Evolutionary conservation across 2,888 invertebrate genomes (phyloP).

Genomic region (Eurytoma californica): DNA sequence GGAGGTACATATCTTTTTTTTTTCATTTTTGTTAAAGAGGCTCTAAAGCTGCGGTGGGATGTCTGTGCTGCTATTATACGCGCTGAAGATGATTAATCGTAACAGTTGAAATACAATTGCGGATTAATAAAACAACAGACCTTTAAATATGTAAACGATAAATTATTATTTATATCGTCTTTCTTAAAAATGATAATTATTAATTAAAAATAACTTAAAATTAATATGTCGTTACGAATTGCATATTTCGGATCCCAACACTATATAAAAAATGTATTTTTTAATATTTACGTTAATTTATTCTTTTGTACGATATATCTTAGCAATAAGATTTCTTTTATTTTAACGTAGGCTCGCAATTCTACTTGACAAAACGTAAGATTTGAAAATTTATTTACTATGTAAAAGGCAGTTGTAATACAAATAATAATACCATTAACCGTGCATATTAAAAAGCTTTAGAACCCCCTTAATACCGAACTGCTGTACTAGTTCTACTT

Average conservation of each 20-base stretch:
- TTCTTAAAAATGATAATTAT: too few relatives aligned
- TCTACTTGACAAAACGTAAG: too few relatives aligned
- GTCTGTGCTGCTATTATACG: constrained; percentile 1
- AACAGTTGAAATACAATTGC: background rate
- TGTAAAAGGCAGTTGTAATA: constrained; percentile 38
- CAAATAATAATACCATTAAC: background rate
- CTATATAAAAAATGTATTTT: background rate
- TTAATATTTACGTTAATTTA: constrained; percentile 4
- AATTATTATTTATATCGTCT: too few relatives aligned
- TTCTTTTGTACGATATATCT: constrained; percentile 15
- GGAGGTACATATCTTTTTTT: constrained; percentile 15
- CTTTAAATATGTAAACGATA: background rate
- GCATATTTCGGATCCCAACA: background rate
- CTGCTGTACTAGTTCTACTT: constrained; percentile 6
- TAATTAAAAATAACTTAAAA: background rate
- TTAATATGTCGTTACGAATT: background rate
- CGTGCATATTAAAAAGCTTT: constrained; percentile 22
- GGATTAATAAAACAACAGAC: background rate
- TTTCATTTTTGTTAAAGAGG: constrained; percentile 37
- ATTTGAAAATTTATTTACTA: constrained; percentile 9
- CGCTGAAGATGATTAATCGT: background rate
- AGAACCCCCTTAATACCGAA: constrained; percentile 45
- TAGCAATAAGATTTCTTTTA: constrained; percentile 3
- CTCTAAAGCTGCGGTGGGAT: constrained; percentile 33
- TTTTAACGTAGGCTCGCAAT: background rate